Evolutionary conservation across 1,140 invertebrate species (phyloP), one percentile per base, ranked within the genome.

Genomic region (Euwallacea fornicatus): DNA sequence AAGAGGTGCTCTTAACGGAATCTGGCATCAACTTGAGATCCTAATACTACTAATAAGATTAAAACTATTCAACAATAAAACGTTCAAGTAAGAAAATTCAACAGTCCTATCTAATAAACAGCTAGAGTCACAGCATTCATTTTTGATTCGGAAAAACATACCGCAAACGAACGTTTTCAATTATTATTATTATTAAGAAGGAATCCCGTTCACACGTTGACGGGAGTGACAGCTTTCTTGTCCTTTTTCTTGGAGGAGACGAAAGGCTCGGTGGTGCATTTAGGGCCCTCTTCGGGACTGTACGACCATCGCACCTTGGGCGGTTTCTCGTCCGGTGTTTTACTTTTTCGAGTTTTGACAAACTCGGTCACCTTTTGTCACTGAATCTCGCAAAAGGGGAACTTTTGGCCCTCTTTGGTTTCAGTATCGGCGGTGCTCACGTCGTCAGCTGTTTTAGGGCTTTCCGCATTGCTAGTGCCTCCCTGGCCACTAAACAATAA

Each of bases 321-420:
- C 21, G 76, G 77, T 47, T 78, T 80, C 60, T 81, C 78, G 70
- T 81, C 78, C 53, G 79, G 79, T 7, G 79, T 81, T 77, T 81
- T 81, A 56, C 76, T 78, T 81, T 80, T 81, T 72, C 80, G 81
- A 81, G 81, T 82, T 81, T 78, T 81, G 46, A 79, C 77, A 80
- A 81, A 81, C 81, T 81, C 81, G 83, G 80, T 83, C 80, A 83
- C 84, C 81, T 84, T 85, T 83, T 84, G 84, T 89, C 87, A 89
- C 86, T 89, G 88, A 82, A 89, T 88, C 81, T 87, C 86, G 83
- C 88, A 89, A 80, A 89, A 89, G 47, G 85, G 86, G 76, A 88
- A 77, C 80, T 89, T 89, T 71, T 84, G 83, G 70, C 80, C 82
- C 58, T 86, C 84, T 78, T 84, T 85, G 55, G 82, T 79, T 77